phyloP scores from a whole-genome alignment of 23 tunicate genomes.

The Botrylloides violaceus region DNA sequence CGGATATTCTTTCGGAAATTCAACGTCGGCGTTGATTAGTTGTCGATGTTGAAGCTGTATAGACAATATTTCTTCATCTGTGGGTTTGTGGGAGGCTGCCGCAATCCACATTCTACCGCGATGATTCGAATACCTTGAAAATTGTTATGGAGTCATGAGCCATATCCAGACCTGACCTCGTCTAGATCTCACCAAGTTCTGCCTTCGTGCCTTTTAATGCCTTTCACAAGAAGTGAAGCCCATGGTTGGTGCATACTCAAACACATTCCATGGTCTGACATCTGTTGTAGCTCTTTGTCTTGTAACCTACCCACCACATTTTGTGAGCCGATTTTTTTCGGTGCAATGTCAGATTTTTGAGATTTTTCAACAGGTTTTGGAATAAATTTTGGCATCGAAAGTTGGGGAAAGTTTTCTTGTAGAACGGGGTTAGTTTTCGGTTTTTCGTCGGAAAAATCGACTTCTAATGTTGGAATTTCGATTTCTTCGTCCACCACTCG shows the following conservation, averaged over 20 bases:
- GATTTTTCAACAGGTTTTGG: background rate
- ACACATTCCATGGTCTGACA: slow-evolving; percentile 85
- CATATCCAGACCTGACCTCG: too few species aligned
- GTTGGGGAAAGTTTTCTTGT: slow-evolving; percentile 20
- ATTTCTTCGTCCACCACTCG: slow-evolving; percentile 46
- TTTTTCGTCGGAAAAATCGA: slow-evolving; percentile 4
- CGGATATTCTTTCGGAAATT: slow-evolving; percentile 73
- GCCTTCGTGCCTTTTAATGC: slow-evolving; percentile 93
- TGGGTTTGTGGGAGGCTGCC: slow-evolving; percentile 57
- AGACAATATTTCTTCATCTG: slow-evolving; percentile 41
- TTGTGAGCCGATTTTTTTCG: background rate
- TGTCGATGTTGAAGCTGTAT: slow-evolving; percentile 42
- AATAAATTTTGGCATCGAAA: slow-evolving; percentile 25
- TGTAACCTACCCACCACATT: slow-evolving; percentile 37
- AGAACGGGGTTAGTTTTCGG: slow-evolving; percentile 5
- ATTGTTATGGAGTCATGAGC: background rate
- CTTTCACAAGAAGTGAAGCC: slow-evolving; percentile 87
- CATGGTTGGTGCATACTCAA: slow-evolving; percentile 99
- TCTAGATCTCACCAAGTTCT: slow-evolving; percentile 79
- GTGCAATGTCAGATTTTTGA: background rate
- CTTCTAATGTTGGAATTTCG: background rate
- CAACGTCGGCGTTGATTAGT: slow-evolving; percentile 24
- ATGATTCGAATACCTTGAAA: slow-evolving; percentile 80
- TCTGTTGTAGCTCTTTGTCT: slow-evolving; percentile 48
- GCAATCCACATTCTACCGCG: slow-evolving; percentile 97